Conservation (phyloP, 2,888 invertebrate species). For the Euproctis similis region DNA sequence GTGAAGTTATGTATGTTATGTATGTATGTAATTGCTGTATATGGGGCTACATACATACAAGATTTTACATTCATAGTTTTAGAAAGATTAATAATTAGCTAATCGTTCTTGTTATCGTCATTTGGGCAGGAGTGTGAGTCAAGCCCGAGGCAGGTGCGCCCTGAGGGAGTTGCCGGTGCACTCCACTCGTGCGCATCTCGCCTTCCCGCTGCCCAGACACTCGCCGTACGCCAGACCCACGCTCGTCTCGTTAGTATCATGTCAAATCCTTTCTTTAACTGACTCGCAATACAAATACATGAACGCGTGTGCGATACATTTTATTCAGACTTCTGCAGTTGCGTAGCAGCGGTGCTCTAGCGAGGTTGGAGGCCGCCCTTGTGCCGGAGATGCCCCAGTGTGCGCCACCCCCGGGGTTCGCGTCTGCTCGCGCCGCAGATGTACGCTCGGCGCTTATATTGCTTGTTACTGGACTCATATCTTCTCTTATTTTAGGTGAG, state of each 20-base stretch:
- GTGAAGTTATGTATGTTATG: too few relatives aligned
- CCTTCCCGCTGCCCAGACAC: slow-evolving; percentile 71
- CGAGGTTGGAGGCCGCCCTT: slow-evolving; percentile 48
- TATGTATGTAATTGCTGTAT: too few relatives aligned
- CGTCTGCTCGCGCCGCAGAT: slow-evolving; percentile 76
- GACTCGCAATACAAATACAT: too few relatives aligned
- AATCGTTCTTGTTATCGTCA: too few relatives aligned
- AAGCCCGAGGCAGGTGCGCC: slow-evolving; percentile 66
- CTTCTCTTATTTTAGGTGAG: slow-evolving; percentile 44
- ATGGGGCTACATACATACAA: too few relatives aligned
- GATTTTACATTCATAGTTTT: too few relatives aligned
- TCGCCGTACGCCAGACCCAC: slow-evolving; percentile 77
- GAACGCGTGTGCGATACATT: neutral
- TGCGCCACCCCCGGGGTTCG: slow-evolving; percentile 68
- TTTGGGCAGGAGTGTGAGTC: slow-evolving; percentile 55
- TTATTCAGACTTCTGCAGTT: slow-evolving; percentile 45
- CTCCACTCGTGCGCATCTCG: slow-evolving; percentile 73
- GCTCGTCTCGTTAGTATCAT: slow-evolving; percentile 67
- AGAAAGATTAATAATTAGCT: neutral
- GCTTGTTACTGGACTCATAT: slow-evolving; percentile 60
- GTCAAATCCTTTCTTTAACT: neutral
- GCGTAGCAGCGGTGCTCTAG: slow-evolving; percentile 51
- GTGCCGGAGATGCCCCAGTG: slow-evolving; percentile 74
- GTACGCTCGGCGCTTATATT: slow-evolving; percentile 75
- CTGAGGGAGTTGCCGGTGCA: slow-evolving; percentile 75